Evolutionary conservation across 2,797 vertebrate genomes (phyloP).

Genomic region (Sebastes hubbsi): DNA sequence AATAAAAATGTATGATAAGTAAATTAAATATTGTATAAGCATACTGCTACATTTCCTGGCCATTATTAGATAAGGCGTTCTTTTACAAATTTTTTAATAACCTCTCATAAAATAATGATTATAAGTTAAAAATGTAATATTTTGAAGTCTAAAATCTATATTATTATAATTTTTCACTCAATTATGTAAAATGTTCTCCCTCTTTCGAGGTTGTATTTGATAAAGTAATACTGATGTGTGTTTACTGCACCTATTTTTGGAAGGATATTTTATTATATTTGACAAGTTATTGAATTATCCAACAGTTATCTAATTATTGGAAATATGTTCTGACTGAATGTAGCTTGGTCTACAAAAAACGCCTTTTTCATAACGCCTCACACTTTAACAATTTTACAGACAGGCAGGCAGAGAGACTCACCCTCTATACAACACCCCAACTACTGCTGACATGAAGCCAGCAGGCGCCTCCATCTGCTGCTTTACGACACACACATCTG

Average conservation of each 20-base stretch:
- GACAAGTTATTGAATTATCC: neutral
- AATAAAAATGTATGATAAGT: neutral
- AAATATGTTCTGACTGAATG: neutral
- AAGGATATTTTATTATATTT: neutral
- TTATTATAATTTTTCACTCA: neutral
- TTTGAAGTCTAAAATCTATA: neutral
- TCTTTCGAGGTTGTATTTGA: neutral
- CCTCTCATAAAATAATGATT: neutral
- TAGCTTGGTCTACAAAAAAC: neutral
- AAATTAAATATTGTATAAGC: neutral
- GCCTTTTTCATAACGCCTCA: neutral
- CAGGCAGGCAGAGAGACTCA: constrained; percentile 62
- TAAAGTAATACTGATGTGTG: neutral
- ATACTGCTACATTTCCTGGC: neutral
- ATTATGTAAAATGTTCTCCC: neutral
- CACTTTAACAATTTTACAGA: neutral
- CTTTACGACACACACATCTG: constrained; percentile 50
- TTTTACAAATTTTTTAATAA: neutral
- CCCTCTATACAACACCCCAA: constrained; percentile 69
- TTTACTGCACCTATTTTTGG: neutral
- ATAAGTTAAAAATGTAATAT: neutral
- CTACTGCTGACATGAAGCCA: constrained; percentile 69
- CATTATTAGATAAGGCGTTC: neutral
- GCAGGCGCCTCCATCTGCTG: constrained; percentile 52
- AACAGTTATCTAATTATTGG: neutral